Conservation (phyloP, 2,797 vertebrate species). For the Oreochromis mossambicus region DNA sequence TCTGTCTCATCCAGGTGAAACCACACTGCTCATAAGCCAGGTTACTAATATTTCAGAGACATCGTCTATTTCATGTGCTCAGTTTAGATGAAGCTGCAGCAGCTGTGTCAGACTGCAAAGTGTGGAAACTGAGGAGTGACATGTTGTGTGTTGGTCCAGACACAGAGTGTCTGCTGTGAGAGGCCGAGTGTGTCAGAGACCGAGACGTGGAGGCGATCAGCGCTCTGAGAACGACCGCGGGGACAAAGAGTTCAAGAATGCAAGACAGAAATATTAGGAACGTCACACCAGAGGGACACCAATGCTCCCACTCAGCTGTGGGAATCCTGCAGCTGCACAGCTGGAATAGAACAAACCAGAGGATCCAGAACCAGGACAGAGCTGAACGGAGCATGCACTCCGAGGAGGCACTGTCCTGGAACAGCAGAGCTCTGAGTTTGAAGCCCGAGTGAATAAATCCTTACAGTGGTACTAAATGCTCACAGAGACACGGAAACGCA, state of each 20-base stretch:
- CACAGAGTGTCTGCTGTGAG: neutral
- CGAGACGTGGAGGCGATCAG: neutral
- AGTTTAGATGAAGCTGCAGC: too few relatives aligned
- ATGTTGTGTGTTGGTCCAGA: neutral
- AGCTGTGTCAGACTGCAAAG: neutral
- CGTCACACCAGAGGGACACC: neutral
- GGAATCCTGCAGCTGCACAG: neutral
- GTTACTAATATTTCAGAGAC: too few relatives aligned
- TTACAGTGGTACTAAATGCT: neutral
- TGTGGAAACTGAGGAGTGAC: neutral
- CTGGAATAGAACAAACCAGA: neutral
- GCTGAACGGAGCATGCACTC: neutral
- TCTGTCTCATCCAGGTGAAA: too few relatives aligned
- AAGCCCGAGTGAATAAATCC: accelerated
- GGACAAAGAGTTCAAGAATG: neutral
- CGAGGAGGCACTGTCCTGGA: neutral
- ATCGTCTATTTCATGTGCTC: too few relatives aligned
- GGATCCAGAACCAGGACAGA: neutral
- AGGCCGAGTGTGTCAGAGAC: accelerated
- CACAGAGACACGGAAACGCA: neutral
- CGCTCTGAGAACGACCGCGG: neutral
- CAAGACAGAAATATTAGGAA: neutral
- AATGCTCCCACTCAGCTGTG: neutral
- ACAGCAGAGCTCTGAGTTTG: neutral
- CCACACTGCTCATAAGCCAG: too few relatives aligned